Conservation (phyloP, 2,113 vertebrate species). For the Zapus hudsonius region DNA sequence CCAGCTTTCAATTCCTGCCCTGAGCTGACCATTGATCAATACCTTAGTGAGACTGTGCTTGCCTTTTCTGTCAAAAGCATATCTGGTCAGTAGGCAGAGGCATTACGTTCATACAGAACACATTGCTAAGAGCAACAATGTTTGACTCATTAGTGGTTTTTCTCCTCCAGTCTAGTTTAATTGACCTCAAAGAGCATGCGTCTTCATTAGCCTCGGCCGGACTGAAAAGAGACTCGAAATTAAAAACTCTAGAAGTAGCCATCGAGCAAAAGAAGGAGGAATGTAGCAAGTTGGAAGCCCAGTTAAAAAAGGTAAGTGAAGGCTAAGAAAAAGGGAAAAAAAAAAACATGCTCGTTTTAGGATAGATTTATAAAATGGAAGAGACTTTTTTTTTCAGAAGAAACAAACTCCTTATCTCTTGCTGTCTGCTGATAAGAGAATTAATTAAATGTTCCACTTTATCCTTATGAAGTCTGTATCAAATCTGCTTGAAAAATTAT, state of each 20-base stretch:
- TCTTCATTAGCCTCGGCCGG: slow-evolving; percentile 96
- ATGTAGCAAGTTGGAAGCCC: slow-evolving; percentile 99
- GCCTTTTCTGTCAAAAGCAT: slow-evolving; percentile 26
- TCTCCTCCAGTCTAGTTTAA: slow-evolving; percentile 94
- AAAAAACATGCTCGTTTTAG: slow-evolving; percentile 27
- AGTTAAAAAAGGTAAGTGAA: slow-evolving; percentile 92
- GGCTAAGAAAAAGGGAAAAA: slow-evolving; percentile 61
- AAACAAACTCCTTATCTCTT: slow-evolving; percentile 67
- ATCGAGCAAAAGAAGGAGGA: slow-evolving; percentile 99
- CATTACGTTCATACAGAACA: slow-evolving; percentile 32
- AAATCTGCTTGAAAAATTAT: slow-evolving; percentile 79
- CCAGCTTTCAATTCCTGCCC: slow-evolving; percentile 64
- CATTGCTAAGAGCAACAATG: neutral
- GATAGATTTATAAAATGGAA: slow-evolving; percentile 44
- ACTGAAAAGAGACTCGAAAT: slow-evolving; percentile 98
- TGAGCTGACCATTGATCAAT: slow-evolving; percentile 50
- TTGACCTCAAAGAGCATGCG: slow-evolving; percentile 98
- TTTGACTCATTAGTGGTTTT: slow-evolving; percentile 76
- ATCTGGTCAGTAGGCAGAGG: slow-evolving; percentile 13
- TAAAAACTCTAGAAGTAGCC: slow-evolving; percentile 98
- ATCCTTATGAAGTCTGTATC: slow-evolving; percentile 72
- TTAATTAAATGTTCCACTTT: slow-evolving; percentile 75
- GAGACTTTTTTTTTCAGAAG: slow-evolving; percentile 67
- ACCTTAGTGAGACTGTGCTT: slow-evolving; percentile 54
- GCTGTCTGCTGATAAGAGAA: slow-evolving; percentile 82